Conservation (phyloP, 2,797 vertebrate genomes). For the Gouania willdenowi region DNA sequence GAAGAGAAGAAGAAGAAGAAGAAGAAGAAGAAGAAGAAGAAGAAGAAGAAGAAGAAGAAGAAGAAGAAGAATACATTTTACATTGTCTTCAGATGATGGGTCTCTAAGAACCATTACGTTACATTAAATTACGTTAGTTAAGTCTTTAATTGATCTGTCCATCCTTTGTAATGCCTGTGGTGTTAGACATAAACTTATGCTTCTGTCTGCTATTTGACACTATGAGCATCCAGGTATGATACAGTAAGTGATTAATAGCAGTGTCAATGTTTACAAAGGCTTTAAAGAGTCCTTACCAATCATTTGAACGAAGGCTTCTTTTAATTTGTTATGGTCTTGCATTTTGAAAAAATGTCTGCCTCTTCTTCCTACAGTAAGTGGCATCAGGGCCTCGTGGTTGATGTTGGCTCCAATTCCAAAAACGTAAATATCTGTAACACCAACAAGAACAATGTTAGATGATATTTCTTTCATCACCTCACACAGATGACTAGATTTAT, state of each 20-base stretch:
- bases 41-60: too few species aligned
- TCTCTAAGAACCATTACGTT: background rate
- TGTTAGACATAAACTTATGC: conserved; percentile 1
- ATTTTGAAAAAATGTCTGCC: conserved; percentile 52
- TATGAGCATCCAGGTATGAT: conserved; percentile 1
- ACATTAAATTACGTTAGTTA: background rate
- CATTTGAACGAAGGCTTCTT: conserved; percentile 48
- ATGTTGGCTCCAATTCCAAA: conserved; percentile 49
- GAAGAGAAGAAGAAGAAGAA: too few species aligned
- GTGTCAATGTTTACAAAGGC: too few species aligned
- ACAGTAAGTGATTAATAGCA: too few species aligned
- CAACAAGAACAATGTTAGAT: too few species aligned
- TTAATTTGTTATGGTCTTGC: background rate
- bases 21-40: too few species aligned
- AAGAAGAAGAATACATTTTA: background rate
- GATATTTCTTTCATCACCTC: too few species aligned
- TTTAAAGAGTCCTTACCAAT: conserved; percentile 51
- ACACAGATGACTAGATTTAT: too few species aligned
- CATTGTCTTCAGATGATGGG: background rate
- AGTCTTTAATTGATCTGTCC: conserved; percentile 7
- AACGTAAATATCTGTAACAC: conserved; percentile 58
- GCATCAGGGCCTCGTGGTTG: conserved; percentile 24
- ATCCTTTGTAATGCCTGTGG: background rate
- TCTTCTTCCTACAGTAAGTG: conserved; percentile 12
- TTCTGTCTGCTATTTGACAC: conserved; percentile 1